Percentiles rank a stretch among this genome's conserved stretches.
phyloP scores from a whole-genome alignment of 2,797 vertebrate genomes.

The Lerista edwardsae region DNA sequence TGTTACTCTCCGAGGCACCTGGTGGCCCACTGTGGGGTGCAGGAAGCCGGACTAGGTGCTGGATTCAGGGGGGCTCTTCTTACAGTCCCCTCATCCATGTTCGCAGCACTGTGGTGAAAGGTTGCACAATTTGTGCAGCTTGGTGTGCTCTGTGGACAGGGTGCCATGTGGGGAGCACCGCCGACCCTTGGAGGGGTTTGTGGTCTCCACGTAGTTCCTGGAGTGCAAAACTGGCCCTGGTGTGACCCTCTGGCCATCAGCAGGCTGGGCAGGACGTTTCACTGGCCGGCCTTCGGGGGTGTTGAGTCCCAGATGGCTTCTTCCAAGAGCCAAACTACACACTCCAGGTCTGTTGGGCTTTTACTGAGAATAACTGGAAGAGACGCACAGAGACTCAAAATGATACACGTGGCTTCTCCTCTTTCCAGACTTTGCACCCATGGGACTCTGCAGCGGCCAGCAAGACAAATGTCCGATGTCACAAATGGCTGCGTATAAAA shows the following conservation, averaged over 20 bases:
- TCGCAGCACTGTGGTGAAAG: too few species aligned
- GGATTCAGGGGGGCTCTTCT: too few species aligned
- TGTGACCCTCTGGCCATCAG: background rate
- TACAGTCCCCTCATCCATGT: too few species aligned
- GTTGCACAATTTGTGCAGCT: too few species aligned
- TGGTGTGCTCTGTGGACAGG: background rate
- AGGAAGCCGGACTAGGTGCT: too few species aligned
- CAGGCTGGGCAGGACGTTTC: background rate
- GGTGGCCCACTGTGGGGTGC: too few species aligned
- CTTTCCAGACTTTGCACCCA: background rate
- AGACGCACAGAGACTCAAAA: constrained; percentile 1
- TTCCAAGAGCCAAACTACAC: too few species aligned
- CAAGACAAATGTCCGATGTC: constrained; percentile 9
- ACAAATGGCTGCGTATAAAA: background rate
- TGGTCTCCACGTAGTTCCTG: too few species aligned
- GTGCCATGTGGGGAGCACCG: background rate
- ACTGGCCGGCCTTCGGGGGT: too few species aligned
- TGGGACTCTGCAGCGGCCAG: background rate
- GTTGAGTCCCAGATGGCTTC: too few species aligned
- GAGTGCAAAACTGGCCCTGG: background rate
- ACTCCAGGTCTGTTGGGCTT: background rate
- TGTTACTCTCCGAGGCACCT: too few species aligned
- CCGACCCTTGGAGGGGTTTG: background rate
- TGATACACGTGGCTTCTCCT: background rate
- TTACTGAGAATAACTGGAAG: background rate